Evolutionary conservation across 2,113 vertebrate species (phyloP).

Genomic region (Choloepus hoffmanni): DNA sequence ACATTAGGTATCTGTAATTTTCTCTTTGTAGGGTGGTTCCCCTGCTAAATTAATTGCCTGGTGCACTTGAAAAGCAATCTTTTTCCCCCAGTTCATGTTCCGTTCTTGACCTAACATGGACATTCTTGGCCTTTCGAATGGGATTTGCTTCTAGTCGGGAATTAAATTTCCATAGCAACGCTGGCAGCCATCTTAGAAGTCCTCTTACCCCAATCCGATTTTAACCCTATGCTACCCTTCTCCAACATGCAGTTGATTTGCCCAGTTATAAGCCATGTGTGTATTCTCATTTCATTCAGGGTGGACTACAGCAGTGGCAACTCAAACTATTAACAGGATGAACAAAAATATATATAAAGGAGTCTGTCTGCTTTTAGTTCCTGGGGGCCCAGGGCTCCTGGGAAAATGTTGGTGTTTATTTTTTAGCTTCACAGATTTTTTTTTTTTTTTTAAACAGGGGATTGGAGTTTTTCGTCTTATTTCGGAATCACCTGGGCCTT

Average conservation of each 20-base stretch:
- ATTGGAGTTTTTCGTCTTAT: slow-evolving; percentile 64
- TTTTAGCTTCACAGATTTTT: slow-evolving; percentile 54
- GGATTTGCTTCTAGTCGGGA: slow-evolving; percentile 73
- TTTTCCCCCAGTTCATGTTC: slow-evolving; percentile 80
- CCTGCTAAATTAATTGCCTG: slow-evolving; percentile 78
- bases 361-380: not conserved
- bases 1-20: slow-evolving; percentile 32
- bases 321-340: not conserved
- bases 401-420: not conserved
- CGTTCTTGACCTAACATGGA: slow-evolving; percentile 76
- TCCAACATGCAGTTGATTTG: not conserved
- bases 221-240: not conserved
- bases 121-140: slow-evolving; percentile 77
- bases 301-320: not conserved
- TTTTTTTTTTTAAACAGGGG: not conserved
- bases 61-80: slow-evolving; percentile 72
- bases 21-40: slow-evolving; percentile 63
- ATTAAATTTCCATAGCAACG: slow-evolving; percentile 80
- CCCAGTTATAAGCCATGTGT: not conserved
- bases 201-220: not conserved
- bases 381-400: not conserved
- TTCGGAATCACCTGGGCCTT: slow-evolving; percentile 53
- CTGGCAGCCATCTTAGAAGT: slow-evolving; percentile 46
- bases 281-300: not conserved
- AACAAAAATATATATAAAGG: not conserved